Base-by-base conservation (phyloP, 2,113 vertebrate genomes). In the Speoplatyrhinus poulsoni region DNA sequence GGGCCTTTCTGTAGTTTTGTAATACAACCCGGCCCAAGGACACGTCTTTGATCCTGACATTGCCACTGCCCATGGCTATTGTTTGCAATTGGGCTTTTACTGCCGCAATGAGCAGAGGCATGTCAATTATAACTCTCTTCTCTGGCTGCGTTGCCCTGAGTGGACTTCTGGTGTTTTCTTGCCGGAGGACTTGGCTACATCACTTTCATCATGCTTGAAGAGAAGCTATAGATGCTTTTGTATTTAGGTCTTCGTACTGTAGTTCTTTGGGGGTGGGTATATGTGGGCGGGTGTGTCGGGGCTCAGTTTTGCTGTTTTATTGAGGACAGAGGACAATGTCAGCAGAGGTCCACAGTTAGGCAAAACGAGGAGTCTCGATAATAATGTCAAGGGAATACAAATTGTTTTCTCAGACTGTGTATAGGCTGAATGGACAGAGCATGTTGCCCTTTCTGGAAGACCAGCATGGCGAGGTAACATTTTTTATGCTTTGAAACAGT, bases 11-110 rank as follows among this genome's bases (percentile, higher is more conserved):
- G 32, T 62, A n/a, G 33, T 67, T 73, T 26, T 84, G 69, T 63
- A 72, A 81, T 68, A 73, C 36, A 66, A 74, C 54, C 65, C 48
- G 65, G 62, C 72, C 69, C 46, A 69, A 85, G 83, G 79, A 85
- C 60, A 36, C 57, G 54, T n/a, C 65, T 87, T 83, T 85, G 68
- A 82, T 87, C 62, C n/a, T 48, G 62, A 75, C 79, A 72, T 67
- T 64, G 56, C 79, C 65, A 82, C 57, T 68, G 60, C 69, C 70
- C 52, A n/a, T 41, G 80, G 82, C 62, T 47, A 17, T 60, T 67
- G 69, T 75, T 55, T 72, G 49, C 67, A 84, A 83, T 67, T 62
- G 69, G 73, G 64, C 73, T 85, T 79, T 65, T 33, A 63, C 63
- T 67, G 60, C 68, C 69, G 52, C 67, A 66, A 66, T 41, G n/a